Evolutionary conservation across 2,797 vertebrate genomes (phyloP), one percentile per base, ranked within the genome.

Genomic region (Hypotaenidia philippensis): DNA sequence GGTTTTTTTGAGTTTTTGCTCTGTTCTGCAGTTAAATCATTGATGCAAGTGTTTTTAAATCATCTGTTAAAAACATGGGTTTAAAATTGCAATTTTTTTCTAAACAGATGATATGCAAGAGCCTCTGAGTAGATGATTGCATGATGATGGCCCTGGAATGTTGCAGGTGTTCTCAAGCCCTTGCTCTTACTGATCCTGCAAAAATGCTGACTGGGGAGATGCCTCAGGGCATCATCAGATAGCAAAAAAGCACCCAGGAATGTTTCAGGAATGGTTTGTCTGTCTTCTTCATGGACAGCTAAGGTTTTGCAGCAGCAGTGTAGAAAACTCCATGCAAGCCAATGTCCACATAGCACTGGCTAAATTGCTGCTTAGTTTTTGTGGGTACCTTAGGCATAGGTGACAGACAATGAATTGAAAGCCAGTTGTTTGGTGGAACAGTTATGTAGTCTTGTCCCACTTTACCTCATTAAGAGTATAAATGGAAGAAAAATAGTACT

Each of bases 51-150:
- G 77, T 86, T 75, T n/a, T 47, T 77, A 77, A 83, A 32, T 13
- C 1, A 22, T 20, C 34, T 44, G 13, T 32, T 80, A 60, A 75
- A 77, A 92, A 13, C 3, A 0, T 0, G 0, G 40, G 26, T 68
- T 83, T 79, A 55, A 79, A 87, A 84, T 38, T 1, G 0, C 21
- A 41, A 5, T 34, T 78, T 13, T 63, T 64, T 83, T 31, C 41
- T 65, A 26, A 64, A 44, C 5, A 23, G 21, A 9, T 9, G 9
- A 22, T 16, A 2, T 9, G 4, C 23, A 34, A 57, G 38, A 61
- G 3, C 1, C 3, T 78, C 59, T 65, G 34, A 66, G 21, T 1
- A 1, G 29, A 13, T 23, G 4, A 7, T 11, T 53, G 50, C 13
- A 36, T 14, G 21, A 25, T 27, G 19, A 16, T 20, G 44, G 11